Conservation (phyloP, 2,113 vertebrate species). For the Corythaixoides concolor region DNA sequence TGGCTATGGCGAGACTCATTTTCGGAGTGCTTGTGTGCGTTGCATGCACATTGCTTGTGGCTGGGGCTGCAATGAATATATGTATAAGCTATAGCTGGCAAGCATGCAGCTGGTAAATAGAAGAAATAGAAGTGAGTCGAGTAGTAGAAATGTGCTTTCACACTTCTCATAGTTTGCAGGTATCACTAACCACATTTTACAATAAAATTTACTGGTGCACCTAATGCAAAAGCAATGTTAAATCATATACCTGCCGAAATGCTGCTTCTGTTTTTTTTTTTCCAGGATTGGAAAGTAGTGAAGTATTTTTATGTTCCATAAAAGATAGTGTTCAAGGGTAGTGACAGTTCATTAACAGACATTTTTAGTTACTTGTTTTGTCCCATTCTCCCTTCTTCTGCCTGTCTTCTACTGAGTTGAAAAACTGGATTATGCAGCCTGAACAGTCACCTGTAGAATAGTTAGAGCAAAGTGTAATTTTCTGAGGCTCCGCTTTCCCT, state of each 20-base stretch:
- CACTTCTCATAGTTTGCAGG: neutral
- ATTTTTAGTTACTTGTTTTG: neutral
- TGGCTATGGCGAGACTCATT: accelerated
- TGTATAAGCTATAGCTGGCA: neutral
- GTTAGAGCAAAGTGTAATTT: neutral
- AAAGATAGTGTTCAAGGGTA: neutral
- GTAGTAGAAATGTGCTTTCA: neutral
- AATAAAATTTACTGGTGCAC: neutral
- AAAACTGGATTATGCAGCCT: neutral
- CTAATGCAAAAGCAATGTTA: neutral
- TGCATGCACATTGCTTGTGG: neutral
- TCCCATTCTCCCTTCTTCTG: neutral
- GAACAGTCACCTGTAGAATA: neutral
- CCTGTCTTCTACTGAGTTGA: neutral
- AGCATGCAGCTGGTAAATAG: neutral
- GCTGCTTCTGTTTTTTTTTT: neutral
- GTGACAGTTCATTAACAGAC: neutral
- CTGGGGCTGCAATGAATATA: neutral
- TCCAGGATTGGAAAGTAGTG: neutral
- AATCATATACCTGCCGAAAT: neutral
- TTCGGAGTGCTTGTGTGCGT: neutral
- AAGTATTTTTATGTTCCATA: neutral
- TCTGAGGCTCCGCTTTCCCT: constrained; percentile 15
- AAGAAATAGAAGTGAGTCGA: neutral
- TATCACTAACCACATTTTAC: neutral